Evolutionary conservation across 2,797 vertebrate species (phyloP).

Genomic region (Pangasius krempfi): DNA sequence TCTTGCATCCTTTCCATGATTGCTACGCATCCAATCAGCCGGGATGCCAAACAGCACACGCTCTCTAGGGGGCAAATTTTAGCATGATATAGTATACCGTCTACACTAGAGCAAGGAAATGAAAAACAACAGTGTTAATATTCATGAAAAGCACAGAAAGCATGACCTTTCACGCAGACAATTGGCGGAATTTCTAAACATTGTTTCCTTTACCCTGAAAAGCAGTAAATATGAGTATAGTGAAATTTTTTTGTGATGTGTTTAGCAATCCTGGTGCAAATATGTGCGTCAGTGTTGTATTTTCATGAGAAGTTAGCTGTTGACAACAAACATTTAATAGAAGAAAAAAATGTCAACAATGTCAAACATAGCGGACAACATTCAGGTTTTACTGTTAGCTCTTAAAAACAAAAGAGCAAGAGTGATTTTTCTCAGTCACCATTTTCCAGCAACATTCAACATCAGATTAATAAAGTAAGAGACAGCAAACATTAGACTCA

Average conservation of each 20-base stretch:
- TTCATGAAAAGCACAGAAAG: not conserved
- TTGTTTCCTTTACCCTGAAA: not conserved
- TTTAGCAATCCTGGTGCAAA: not conserved
- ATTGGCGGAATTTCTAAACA: not conserved
- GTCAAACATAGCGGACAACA: not conserved
- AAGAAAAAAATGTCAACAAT: not conserved
- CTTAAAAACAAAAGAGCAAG: not conserved
- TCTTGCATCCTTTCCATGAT: not conserved
- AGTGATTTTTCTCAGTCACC: not conserved
- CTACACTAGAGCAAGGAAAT: not conserved
- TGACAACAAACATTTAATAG: not conserved
- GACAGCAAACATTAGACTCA: not conserved
- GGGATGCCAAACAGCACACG: not conserved
- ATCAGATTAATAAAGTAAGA: not conserved
- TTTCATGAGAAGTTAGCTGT: not conserved
- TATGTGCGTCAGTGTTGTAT: not conserved
- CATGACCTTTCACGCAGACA: not conserved
- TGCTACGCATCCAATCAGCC: not conserved
- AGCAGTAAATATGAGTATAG: not conserved
- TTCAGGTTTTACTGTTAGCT: not conserved
- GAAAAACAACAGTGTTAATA: too few species aligned
- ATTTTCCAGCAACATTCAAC: not conserved
- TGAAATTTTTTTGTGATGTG: not conserved
- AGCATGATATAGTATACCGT: not conserved
- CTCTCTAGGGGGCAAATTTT: not conserved